Conservation (phyloP, 64 coral and sea anemone genomes). For the Montipora efflorescens region DNA sequence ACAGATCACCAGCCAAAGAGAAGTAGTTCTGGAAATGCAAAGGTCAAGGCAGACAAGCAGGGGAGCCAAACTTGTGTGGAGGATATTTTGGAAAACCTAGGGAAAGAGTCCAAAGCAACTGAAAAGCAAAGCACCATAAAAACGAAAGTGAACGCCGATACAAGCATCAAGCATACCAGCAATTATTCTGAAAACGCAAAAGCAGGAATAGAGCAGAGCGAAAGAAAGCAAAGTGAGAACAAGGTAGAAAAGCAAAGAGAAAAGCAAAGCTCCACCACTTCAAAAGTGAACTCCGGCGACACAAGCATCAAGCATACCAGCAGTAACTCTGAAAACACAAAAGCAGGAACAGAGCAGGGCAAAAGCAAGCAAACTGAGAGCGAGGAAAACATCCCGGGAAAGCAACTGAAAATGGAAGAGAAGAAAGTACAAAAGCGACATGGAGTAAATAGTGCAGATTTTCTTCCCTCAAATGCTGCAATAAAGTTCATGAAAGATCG, state of each 20-base stretch:
- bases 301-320: constrained; percentile 2
- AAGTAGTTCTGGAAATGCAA: not conserved
- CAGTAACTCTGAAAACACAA: not conserved
- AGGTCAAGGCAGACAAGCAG: constrained; percentile 7
- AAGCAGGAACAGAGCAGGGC: constrained; percentile 9
- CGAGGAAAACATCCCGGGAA: not conserved
- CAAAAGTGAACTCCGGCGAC: not conserved
- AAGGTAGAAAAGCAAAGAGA: not conserved
- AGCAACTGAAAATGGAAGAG: not conserved
- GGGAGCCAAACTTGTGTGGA: not conserved
- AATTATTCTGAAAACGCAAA: constrained; percentile 1
- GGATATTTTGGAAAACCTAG: constrained; percentile 2
- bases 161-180: constrained; percentile 2
- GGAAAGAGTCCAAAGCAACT: not conserved
- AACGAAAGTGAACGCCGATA: not conserved
- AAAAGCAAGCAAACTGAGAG: not conserved
- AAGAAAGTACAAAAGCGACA: not conserved
- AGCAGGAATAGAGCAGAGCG: constrained; percentile 4
- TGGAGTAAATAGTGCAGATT: not conserved
- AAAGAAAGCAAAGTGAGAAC: not conserved
- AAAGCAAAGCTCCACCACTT: not conserved
- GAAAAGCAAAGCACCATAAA: constrained; percentile 3
- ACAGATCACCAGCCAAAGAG: constrained; percentile 2
- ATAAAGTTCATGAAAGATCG: constrained; percentile 15
- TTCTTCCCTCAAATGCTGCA: not conserved